Evolutionary conservation across 1,140 invertebrate genomes (phyloP), one percentile per base, ranked within the genome.

Genomic region (Tetramorium simillimum): DNA sequence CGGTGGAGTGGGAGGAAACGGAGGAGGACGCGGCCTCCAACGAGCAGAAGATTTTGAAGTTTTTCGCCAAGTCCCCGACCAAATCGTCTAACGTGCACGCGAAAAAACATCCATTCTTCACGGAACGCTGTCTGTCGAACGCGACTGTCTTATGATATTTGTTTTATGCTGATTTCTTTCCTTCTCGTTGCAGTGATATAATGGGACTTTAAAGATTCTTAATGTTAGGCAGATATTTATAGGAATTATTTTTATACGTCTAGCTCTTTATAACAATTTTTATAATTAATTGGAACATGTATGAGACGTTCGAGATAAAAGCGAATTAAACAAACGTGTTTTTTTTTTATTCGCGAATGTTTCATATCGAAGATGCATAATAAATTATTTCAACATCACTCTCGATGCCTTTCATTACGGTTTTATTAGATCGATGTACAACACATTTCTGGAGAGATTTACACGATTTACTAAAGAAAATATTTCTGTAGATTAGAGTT

Each of bases 1-100:
- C 95, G 14, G 97, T 99, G 73, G 97, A 98, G 93, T 98, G 98
- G 96, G 96, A 97, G 58, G 96, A 97, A 12, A 95, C 96, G 86
- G 93, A 95, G 89, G 91, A 96, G 0, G 0, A 72, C 21, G 10
- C 77, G 24, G 12, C 60, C 2, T 46, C 89, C 24, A 92, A 84
- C 2, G 78, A 90, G 60, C 87, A 89, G 3, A 94, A 95, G 70
- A 95, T 95, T 37, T 94, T 93, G 0, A 93, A 77, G 33, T 95
- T 93, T 73, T 95, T 95, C 63, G 53, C 75, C 1, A 91, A 85
- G 7, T 85, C 87, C 16, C 73, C 91, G 18, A 21, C 33, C 1
- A 92, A 91, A 51, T 77, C 65, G 72, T 76, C 10, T 37, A 65
- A 76, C 18, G 24, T 40, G 12, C 86, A 93, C 3, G 87, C 69